These are phyloP conservation scores for Choloepus didactylus DNA, from an alignment of 2,797 vertebrate genomes.

Conservation along the genomic window DNA sequence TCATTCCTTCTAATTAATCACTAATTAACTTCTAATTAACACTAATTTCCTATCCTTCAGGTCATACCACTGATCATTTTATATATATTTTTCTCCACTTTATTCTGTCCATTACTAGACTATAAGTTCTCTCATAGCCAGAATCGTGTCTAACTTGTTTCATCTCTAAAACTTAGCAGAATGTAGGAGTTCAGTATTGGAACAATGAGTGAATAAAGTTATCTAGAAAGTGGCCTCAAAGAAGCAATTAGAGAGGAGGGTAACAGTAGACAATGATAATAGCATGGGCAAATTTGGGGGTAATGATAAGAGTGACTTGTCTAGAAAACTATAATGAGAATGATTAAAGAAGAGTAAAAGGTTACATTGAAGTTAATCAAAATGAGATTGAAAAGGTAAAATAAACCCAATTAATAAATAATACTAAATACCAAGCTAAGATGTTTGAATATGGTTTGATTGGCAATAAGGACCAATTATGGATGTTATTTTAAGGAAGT, in stretches of 20 bases:
- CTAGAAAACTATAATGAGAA: not conserved
- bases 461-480: not conserved
- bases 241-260: not conserved
- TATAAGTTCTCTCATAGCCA: not conserved
- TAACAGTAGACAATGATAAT: not conserved
- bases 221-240: not conserved
- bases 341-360: not conserved
- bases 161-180: constrained; percentile 33
- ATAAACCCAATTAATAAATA: not conserved
- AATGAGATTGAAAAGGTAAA: constrained; percentile 20
- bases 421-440: not conserved
- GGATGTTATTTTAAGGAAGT: constrained; percentile 8
- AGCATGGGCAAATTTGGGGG: not conserved
- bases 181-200: not conserved
- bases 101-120: not conserved
- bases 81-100: not conserved
- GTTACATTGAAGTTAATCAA: constrained; percentile 7
- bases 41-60: not conserved
- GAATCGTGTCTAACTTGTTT: not conserved
- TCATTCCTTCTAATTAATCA: not conserved
- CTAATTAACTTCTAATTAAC: not conserved
- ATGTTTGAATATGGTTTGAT: constrained; percentile 34
- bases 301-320: not conserved
- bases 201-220: not conserved
- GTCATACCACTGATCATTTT: not conserved